A percentile compares a stretch with the other conserved stretches of the same genome.
phyloP scores from a whole-genome alignment of 2,888 invertebrate genomes.

The Epinotia ramella region DNA sequence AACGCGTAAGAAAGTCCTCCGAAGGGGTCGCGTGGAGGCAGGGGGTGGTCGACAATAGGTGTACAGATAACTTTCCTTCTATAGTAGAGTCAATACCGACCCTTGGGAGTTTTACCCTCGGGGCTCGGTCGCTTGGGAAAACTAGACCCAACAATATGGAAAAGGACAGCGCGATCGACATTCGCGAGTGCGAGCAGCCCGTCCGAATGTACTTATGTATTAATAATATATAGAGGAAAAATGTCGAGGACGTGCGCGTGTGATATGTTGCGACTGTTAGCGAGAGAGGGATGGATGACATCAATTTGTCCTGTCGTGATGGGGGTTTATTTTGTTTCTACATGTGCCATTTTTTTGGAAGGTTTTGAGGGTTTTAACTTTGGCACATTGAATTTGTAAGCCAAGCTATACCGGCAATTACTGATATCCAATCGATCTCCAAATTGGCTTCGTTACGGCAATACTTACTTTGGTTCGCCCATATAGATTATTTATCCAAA shows the following conservation, averaged over 20 bases:
- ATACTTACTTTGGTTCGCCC: neutral
- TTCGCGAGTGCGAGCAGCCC: constrained; percentile 68
- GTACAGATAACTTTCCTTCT: constrained; percentile 85
- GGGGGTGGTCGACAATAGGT: constrained; percentile 79
- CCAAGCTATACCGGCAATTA: neutral
- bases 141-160: constrained; percentile 86
- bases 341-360: constrained; percentile 70
- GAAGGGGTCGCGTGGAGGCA: constrained; percentile 59
- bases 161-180: constrained; percentile 72
- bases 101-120: constrained; percentile 85
- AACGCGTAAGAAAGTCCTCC: constrained; percentile 83
- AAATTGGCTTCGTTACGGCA: neutral
- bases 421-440: neutral
- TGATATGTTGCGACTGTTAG: constrained; percentile 85
- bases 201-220: constrained; percentile 81
- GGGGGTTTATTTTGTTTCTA: constrained; percentile 84
- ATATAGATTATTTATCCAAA: neutral
- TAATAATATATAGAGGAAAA: constrained; percentile 86
- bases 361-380: constrained; percentile 51
- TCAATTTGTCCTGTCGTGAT: constrained; percentile 85
- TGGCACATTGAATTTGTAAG: neutral
- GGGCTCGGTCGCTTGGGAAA: constrained; percentile 84
- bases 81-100: constrained; percentile 85
- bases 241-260: constrained; percentile 83
- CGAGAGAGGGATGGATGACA: constrained; percentile 83